Evolutionary conservation across 2,888 invertebrate species (phyloP), one percentile per base, ranked within the genome.

Genomic region (Drosophila aldrichi): DNA sequence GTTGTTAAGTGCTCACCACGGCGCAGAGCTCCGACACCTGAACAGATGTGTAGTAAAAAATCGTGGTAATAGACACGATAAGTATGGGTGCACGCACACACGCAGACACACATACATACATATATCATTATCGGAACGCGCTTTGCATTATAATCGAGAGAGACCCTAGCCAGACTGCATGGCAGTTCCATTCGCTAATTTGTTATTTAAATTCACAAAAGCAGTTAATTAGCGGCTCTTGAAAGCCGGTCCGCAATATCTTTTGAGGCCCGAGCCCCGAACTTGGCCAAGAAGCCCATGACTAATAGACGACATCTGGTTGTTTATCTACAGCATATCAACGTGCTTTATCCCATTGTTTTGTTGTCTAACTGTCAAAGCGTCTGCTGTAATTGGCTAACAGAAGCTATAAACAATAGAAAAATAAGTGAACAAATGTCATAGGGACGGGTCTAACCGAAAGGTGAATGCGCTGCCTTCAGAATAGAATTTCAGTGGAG

Each of bases 81-180:
- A 56, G 43, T 74, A 74, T 67, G 62, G 44, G 58, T 59, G 44
- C 20, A 55, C 52, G 43, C 36, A 56, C 16, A 36, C 40, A 38
- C 18, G 12, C 36, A 48, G 38, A 44, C 22, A 49, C 40, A 46
- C 16, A 52, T 34, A 48, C 29, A 71, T 63, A 66, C n/a, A n/a
- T 34, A 74, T 67, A 66, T 81, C 70, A 74, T 74, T 74, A 83
- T 71, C 76, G 56, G 58, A 59, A 69, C 71, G 73, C 85, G 89
- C 70, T 89, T 81, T 78, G 90, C 89, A 90, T 90, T 77, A 75
- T 74, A 88, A 90, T 74, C 72, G 52, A 57, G 41, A 57, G 41
- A 56, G 55, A 49, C 62, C 43, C 55, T 54, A 54, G 38, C 75
- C 86, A 87, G 88, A 86, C 86, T 75, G 80, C 76, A 60, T 76